Conservation (phyloP, 2,888 invertebrate genomes). For the Polymixis flavicincta region DNA sequence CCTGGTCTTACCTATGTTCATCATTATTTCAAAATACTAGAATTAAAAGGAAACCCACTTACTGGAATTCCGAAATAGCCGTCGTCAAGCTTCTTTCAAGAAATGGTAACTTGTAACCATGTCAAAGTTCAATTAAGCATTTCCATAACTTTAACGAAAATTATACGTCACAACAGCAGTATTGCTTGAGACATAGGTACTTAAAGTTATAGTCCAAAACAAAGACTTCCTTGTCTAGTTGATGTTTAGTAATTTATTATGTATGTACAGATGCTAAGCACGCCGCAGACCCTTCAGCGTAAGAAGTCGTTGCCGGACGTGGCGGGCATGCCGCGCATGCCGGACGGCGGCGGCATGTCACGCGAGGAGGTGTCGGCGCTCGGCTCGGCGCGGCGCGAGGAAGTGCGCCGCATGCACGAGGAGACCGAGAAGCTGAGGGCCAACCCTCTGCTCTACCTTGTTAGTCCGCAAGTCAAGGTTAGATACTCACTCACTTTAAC, state of each 20-base stretch:
- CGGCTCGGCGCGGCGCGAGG: constrained; percentile 98
- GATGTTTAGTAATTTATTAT: constrained; percentile 2
- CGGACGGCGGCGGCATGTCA: constrained; percentile 94
- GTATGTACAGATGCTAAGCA: constrained; percentile 92
- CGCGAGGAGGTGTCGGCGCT: constrained; percentile 98
- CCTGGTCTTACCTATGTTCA: not conserved
- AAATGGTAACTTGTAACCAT: not conserved
- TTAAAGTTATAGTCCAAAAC: not conserved
- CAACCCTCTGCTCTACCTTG: constrained; percentile 98
- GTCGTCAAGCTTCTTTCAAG: not conserved
- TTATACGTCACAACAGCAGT: not conserved
- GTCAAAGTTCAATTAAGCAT: not conserved
- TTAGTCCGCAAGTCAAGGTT: constrained; percentile 99
- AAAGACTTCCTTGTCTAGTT: not conserved
- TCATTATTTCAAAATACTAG: not conserved
- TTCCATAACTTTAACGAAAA: not conserved
- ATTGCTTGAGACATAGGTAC: not conserved
- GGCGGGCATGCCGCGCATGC: constrained; percentile 95
- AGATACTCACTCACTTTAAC: constrained; percentile 7
- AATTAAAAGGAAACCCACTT: not conserved
- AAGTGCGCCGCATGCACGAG: constrained; percentile 97
- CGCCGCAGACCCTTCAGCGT: constrained; percentile 95
- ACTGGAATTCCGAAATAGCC: not conserved
- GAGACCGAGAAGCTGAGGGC: constrained; percentile 97
- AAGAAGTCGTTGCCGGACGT: constrained; percentile 99